phyloP scores from a whole-genome alignment of 2,797 vertebrate genomes.

The Epinephelus coioides region DNA sequence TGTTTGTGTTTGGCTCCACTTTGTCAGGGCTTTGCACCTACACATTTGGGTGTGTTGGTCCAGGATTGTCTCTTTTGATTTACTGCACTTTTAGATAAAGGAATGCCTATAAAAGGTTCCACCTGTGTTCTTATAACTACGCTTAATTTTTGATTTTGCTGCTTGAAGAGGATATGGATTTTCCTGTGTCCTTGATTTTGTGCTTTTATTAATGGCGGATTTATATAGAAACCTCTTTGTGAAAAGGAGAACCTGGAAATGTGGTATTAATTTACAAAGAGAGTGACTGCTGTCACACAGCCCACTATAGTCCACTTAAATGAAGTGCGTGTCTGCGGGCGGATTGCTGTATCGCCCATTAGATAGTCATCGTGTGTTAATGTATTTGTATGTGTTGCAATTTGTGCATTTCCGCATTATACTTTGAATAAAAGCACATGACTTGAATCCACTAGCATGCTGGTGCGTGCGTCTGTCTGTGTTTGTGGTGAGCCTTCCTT shows the following conservation, averaged over 20 bases:
- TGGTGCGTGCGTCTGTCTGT: slow-evolving; percentile 60
- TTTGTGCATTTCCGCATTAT: slow-evolving; percentile 31
- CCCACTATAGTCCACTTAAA: slow-evolving; percentile 13
- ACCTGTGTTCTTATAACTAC: neutral
- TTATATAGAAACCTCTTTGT: slow-evolving; percentile 6
- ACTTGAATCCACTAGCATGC: slow-evolving; percentile 36
- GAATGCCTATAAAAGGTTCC: neutral
- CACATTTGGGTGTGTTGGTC: too few relatives aligned
- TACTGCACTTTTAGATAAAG: neutral
- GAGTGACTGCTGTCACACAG: slow-evolving; percentile 18
- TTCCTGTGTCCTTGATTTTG: neutral
- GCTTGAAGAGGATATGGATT: neutral
- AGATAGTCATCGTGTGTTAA: slow-evolving; percentile 34
- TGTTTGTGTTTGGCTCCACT: neutral
- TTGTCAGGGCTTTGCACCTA: too few relatives aligned
- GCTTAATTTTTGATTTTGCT: neutral
- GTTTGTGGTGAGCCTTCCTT: slow-evolving; percentile 67
- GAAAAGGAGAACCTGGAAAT: slow-evolving; percentile 34
- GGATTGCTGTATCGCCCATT: slow-evolving; percentile 23
- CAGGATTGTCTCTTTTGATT: neutral
- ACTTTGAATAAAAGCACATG: slow-evolving; percentile 17
- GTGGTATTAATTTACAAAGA: slow-evolving; percentile 50
- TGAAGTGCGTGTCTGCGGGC: slow-evolving; percentile 5
- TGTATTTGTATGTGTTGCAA: slow-evolving; percentile 27
- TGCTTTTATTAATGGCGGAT: slow-evolving; percentile 21